Percentiles rank a stretch among this genome's conserved stretches.
These are phyloP conservation scores for Bradysia coprophila DNA, from an alignment of 1,140 invertebrate genomes.

Conservation along the genomic window DNA sequence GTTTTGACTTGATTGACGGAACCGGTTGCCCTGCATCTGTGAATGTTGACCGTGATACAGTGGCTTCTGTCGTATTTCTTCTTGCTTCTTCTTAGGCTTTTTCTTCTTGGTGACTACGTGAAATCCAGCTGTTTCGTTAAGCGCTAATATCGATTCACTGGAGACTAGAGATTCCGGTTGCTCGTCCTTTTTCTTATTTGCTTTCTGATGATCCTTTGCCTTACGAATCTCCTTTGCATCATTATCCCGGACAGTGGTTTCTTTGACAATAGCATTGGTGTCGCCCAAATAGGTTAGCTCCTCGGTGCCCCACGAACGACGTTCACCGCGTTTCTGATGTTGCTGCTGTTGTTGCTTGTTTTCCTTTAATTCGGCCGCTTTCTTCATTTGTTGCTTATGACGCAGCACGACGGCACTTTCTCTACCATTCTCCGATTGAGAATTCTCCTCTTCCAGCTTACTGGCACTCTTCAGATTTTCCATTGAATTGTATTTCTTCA, in stretches of 20 bases:
- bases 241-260: conserved; percentile 1
- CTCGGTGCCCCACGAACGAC: conserved; percentile 40
- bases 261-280: neutral
- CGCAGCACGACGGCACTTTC: conserved; percentile 13
- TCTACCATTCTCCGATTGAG: conserved; percentile 24
- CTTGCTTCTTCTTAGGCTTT: conserved; percentile 42
- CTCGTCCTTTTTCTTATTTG: neutral
- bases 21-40: neutral
- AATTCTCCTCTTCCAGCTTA: conserved; percentile 19
- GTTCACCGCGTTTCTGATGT: conserved; percentile 21
- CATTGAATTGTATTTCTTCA: conserved; percentile 44
- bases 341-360: conserved; percentile 8
- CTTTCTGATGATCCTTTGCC: conserved; percentile 3
- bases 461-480: conserved; percentile 36
- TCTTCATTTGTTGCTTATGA: conserved; percentile 5
- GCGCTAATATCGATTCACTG: conserved; percentile 2
- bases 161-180: neutral
- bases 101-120: conserved; percentile 50
- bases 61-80: conserved; percentile 10
- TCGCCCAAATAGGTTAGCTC: conserved; percentile 24
- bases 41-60: conserved; percentile 2
- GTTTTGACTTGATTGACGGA: conserved; percentile 11
- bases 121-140: conserved; percentile 34
- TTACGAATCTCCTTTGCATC: conserved; percentile 5
- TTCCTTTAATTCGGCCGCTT: conserved; percentile 6